phyloP scores from a whole-genome alignment of 2,888 invertebrate species.

The Orchesella flavescens region DNA sequence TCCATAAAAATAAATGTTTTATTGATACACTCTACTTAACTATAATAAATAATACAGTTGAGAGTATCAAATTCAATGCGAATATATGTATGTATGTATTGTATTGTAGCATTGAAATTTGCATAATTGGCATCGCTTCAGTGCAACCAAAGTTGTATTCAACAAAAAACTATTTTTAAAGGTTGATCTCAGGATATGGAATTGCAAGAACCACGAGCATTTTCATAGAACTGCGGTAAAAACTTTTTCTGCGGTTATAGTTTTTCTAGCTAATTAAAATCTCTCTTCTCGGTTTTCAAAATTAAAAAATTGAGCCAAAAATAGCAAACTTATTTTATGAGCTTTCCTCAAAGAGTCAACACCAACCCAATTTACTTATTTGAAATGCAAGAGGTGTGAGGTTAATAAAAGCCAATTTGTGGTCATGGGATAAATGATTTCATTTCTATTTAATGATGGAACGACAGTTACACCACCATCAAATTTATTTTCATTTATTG shows the following conservation, averaged over 20 bases:
- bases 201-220: too few species aligned
- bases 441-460: not conserved
- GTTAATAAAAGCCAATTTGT: not conserved
- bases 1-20: not conserved
- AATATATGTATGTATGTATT: not conserved
- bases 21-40: too few species aligned
- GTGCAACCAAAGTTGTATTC: too few species aligned
- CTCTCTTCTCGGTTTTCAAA: not conserved
- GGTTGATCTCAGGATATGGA: too few species aligned
- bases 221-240: not conserved
- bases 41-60: not conserved
- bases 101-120: not conserved
- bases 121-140: too few species aligned
- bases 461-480: not conserved
- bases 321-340: not conserved
- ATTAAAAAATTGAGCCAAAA: not conserved
- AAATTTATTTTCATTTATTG: conserved; percentile 6
- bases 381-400: not conserved
- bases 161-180: too few species aligned
- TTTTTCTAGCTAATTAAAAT: not conserved
- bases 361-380: not conserved
- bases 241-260: not conserved
- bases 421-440: not conserved
- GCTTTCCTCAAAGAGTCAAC: not conserved
- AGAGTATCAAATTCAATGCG: not conserved